These are phyloP conservation scores for Dione vanillae DNA, from an alignment of 2,888 invertebrate genomes.

Conservation along the genomic window DNA sequence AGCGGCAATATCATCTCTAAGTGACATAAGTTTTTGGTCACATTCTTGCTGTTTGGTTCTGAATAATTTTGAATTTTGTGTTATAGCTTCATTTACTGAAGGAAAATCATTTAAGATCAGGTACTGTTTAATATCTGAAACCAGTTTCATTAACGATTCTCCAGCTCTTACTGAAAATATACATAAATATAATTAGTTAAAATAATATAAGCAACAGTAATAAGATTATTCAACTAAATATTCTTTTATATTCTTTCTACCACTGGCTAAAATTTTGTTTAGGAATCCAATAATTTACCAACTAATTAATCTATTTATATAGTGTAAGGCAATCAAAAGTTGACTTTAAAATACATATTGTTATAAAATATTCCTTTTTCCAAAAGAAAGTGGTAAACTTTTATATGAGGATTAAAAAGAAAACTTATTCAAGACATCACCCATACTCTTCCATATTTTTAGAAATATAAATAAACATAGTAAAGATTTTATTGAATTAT, in stretches of 20 bases:
- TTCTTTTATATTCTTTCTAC: not conserved
- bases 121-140: constrained; percentile 99
- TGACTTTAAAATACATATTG: no score
- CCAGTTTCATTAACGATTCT: constrained; percentile 98
- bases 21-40: constrained; percentile 95
- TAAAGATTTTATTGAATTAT: no score
- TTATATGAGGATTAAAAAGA: no score
- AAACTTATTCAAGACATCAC: no score
- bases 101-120: constrained; percentile 99
- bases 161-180: constrained; percentile 92
- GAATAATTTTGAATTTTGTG: constrained; percentile 95
- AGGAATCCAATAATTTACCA: no score
- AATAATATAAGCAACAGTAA: not conserved
- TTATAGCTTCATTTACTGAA: constrained; percentile 98
- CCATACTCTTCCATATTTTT: no score
- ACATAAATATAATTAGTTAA: not conserved
- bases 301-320: no score
- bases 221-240: not conserved
- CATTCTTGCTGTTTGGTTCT: constrained; percentile 95
- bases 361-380: no score
- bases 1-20: constrained; percentile 97
- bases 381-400: no score
- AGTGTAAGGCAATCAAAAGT: no score
- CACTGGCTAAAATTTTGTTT: no score
- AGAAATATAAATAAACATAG: no score